These are phyloP conservation scores for Cantharis flavilabris DNA, from an alignment of 2,888 invertebrate species.

Conservation along the genomic window DNA sequence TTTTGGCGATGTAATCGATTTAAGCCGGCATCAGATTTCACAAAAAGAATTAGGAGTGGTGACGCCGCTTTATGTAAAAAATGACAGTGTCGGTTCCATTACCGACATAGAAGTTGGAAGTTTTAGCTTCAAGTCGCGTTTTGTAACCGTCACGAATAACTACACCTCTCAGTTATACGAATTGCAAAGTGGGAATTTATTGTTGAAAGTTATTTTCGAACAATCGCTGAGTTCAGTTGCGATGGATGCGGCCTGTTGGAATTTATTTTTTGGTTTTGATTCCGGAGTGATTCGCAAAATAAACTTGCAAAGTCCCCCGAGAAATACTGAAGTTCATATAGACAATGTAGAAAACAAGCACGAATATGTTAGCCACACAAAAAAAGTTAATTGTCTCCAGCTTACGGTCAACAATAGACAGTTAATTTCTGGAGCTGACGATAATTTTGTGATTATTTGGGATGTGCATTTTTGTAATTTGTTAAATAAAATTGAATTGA, in stretches of 20 bases:
- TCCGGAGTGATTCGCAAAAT: constrained; percentile 74
- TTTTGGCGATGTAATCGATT: constrained; percentile 62
- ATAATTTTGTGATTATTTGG: constrained; percentile 79
- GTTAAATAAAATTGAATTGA: constrained; percentile 70
- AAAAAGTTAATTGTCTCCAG: constrained; percentile 71
- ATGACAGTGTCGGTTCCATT: constrained; percentile 80
- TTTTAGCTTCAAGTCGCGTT: constrained; percentile 67
- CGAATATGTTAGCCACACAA: constrained; percentile 71
- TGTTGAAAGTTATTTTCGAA: constrained; percentile 77
- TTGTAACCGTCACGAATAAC: constrained; percentile 81
- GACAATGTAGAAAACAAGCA: constrained; percentile 55
- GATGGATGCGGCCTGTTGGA: constrained; percentile 71
- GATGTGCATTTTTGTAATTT: constrained; percentile 78
- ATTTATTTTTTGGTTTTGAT: constrained; percentile 74
- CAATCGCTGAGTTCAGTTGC: constrained; percentile 69
- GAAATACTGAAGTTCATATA: constrained; percentile 68
- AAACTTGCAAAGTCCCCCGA: constrained; percentile 68
- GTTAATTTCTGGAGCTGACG: constrained; percentile 77
- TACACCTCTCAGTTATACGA: constrained; percentile 84
- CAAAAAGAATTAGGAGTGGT: constrained; percentile 61
- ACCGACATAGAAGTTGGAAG: constrained; percentile 77
- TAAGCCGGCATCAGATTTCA: constrained; percentile 46
- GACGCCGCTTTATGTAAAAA: constrained; percentile 71
- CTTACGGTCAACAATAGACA: constrained; percentile 73
- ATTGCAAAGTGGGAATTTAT: constrained; percentile 67